These are phyloP conservation scores for Zoanthus solanderi DNA, from an alignment of 92 coral and sea anemone species.

Conservation along the genomic window DNA sequence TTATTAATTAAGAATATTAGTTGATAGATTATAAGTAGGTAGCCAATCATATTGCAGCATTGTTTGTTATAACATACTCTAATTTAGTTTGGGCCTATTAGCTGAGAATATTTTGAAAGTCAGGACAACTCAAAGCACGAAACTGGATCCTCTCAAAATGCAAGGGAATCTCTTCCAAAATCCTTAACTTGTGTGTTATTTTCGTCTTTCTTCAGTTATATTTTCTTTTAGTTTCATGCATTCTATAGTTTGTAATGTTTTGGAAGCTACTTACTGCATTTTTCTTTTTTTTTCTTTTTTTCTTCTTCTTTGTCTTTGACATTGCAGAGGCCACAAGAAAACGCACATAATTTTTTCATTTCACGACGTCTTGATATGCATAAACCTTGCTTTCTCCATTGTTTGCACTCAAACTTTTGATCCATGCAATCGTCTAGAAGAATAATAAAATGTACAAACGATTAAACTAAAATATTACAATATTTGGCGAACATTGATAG, in stretches of 20 bases:
- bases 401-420: slow-evolving; percentile 56
- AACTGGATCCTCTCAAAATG: neutral
- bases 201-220: neutral
- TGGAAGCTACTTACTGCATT: neutral
- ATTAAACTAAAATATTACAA: neutral
- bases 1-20: no score
- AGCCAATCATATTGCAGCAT: no score
- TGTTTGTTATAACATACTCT: no score
- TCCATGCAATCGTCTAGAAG: slow-evolving; percentile 75
- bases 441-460: no score
- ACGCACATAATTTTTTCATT: slow-evolving; percentile 44
- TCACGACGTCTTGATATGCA: slow-evolving; percentile 47
- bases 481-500: neutral
- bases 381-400: slow-evolving; percentile 68
- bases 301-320: neutral
- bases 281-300: neutral
- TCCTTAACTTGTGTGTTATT: neutral
- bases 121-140: neutral
- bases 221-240: neutral
- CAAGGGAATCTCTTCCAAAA: neutral
- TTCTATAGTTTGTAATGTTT: neutral
- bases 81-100: neutral
- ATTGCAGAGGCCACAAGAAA: neutral
- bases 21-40: no score
- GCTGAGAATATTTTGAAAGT: neutral